Base-by-base conservation (phyloP, 2,888 invertebrate genomes). In the Oligia fasciuncula region DNA sequence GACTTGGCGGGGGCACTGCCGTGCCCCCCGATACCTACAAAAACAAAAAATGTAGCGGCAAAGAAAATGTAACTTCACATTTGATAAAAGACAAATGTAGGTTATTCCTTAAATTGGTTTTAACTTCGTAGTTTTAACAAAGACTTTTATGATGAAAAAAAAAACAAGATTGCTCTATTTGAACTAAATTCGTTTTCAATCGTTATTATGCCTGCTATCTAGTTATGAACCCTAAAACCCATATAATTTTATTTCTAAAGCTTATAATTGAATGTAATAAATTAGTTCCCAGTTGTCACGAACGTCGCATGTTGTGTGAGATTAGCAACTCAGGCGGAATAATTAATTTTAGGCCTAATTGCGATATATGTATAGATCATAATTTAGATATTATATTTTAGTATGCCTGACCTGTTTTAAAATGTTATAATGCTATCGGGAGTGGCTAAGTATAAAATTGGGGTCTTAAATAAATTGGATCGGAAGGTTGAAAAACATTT, bases 211-310 rank as follows among this genome's bases (percentile, higher is more conserved):
- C 19, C 51, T 17, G 17, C 57, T 57, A 23, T 23, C 57, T 57
- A 57, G 8, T 23, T 57, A 23, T 57, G 11, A 23, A 43, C 13
- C 19, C 35, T 46, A 49, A 67, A 70, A n/a, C 29, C 11, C 2
- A 60, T 54, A 19, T 81, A 14, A 66, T 75, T 43, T 66, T 54
- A 73, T 67, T 5, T 60, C 40, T 23, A 49, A 57, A 66, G 73
- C 46, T n/a, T 62, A 43, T 62, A 62, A 77, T 75, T 75, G 35
- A 72, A 74, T 49, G 67, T 71, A 65, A 78, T 85, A 84, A 75
- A 85, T 81, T 78, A 66, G 69, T 66, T 54, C 0, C 43, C 29
- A 8, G 67, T 60, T 29, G 85, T 35, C 83, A 79, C 75, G 46
- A 70, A 76, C 51, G 13, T 73, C 63, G 72, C 82, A 29, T 85